These are phyloP conservation scores for Sprattus sprattus DNA, from an alignment of 2,113 vertebrate genomes.

Conservation along the genomic window DNA sequence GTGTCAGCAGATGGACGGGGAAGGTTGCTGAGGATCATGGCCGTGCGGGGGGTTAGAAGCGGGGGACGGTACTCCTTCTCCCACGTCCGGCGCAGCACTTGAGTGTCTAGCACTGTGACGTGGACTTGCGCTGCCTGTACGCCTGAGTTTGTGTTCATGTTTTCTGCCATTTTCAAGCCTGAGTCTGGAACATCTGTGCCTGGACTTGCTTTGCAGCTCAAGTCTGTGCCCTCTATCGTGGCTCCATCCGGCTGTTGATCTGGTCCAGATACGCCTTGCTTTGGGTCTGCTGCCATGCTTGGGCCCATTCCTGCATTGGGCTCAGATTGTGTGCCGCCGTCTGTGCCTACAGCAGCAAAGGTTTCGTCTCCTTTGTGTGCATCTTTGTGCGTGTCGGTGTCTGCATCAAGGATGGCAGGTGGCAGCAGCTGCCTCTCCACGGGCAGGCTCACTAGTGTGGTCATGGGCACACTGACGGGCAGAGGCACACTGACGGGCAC, in stretches of 20 bases:
- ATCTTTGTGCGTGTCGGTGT: background rate
- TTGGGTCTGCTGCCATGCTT: slow-evolving; percentile 62
- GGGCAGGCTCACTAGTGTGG: slow-evolving; percentile 74
- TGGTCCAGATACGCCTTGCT: background rate
- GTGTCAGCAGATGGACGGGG: slow-evolving; percentile 62
- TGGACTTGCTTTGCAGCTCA: slow-evolving; percentile 71
- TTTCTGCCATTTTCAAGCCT: background rate
- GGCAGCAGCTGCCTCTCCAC: slow-evolving; percentile 77
- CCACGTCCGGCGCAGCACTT: slow-evolving; percentile 77
- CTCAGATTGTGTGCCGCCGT: background rate
- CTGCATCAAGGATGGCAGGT: background rate
- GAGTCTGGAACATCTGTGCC: slow-evolving; percentile 55
- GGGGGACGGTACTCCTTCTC: slow-evolving; percentile 86
- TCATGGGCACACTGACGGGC: background rate
- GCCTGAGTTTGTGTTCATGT: background rate
- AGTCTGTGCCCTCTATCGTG: slow-evolving; percentile 42
- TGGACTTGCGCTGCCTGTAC: background rate
- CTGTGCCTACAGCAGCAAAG: background rate
- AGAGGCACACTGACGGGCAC: background rate
- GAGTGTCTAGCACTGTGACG: slow-evolving; percentile 77
- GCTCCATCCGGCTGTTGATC: background rate
- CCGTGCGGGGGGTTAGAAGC: slow-evolving; percentile 80
- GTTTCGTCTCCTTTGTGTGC: background rate
- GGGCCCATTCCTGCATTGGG: slow-evolving; percentile 75
- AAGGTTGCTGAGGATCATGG: slow-evolving; percentile 78